A percentile compares a stretch with the other conserved stretches of the same genome.
phyloP scores from a whole-genome alignment of 53 echinoderm and acorn worm genomes.

The Actinopyga echinites region DNA sequence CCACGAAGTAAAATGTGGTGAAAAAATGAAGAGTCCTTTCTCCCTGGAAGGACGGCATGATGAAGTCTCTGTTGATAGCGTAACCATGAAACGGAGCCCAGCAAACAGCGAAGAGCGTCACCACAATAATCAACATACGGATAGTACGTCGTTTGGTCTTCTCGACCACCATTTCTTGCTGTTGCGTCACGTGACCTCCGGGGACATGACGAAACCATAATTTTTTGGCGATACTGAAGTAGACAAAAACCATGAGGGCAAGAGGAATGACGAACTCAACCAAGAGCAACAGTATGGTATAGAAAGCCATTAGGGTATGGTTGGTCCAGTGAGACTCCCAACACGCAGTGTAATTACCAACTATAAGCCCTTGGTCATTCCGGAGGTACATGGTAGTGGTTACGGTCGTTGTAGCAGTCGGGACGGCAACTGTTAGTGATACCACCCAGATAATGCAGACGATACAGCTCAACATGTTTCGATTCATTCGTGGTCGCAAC shows the following conservation, averaged over 20 bases:
- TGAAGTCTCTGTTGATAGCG: slow-evolving; percentile 78
- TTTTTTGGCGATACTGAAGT: slow-evolving; percentile 77
- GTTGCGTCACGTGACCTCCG: slow-evolving; percentile 75
- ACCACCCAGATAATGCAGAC: slow-evolving; percentile 79
- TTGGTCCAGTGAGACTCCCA: slow-evolving; percentile 70
- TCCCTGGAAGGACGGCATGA: slow-evolving; percentile 53
- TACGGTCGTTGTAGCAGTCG: slow-evolving; percentile 59
- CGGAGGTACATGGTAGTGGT: slow-evolving; percentile 7
- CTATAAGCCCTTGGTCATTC: background rate
- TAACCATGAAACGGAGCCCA: slow-evolving; percentile 89
- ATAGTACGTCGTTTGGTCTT: slow-evolving; percentile 76
- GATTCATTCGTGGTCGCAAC: slow-evolving; percentile 78
- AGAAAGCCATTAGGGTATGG: slow-evolving; percentile 53
- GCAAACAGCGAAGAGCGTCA: slow-evolving; percentile 83
- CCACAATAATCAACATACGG: slow-evolving; percentile 92
- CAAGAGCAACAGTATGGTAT: slow-evolving; percentile 71
- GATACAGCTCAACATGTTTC: slow-evolving; percentile 60
- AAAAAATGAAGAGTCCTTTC: slow-evolving; percentile 49
- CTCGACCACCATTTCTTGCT: slow-evolving; percentile 83
- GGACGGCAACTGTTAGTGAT: slow-evolving; percentile 74
- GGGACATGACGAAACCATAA: slow-evolving; percentile 93
- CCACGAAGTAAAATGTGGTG: slow-evolving; percentile 79
- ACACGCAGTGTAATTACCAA: slow-evolving; percentile 55
- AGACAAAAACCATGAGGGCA: slow-evolving; percentile 70
- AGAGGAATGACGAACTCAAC: slow-evolving; percentile 82